Percentiles rank a stretch among this genome's conserved stretches.
phyloP scores from a whole-genome alignment of 2,888 invertebrate species.

The Amphiduros pacificus region DNA sequence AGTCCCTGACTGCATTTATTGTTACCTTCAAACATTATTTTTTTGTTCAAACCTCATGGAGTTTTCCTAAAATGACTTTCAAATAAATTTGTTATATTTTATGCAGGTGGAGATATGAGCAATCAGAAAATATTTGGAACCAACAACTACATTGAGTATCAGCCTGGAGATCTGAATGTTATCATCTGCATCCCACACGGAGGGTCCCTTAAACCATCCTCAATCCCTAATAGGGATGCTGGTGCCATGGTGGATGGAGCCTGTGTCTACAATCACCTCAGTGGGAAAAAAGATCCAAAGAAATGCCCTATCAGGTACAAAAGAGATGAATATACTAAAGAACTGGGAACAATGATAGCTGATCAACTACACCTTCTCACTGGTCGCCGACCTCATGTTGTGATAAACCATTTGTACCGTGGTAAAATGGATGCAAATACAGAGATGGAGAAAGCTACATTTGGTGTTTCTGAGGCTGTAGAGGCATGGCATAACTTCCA shows the following conservation, averaged over 20 bases:
- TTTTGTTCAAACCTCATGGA: too few species aligned
- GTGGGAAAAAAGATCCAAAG: background rate
- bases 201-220: conserved; percentile 14
- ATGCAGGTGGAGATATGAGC: too few species aligned
- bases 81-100: too few species aligned
- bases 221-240: conserved; percentile 21
- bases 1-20: too few species aligned
- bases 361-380: conserved; percentile 13
- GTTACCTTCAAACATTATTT: too few species aligned
- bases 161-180: conserved; percentile 21
- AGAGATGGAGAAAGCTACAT: conserved; percentile 24
- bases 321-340: conserved; percentile 16
- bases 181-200: conserved; percentile 28
- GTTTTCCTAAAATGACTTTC: too few species aligned
- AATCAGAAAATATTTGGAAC: too few species aligned
- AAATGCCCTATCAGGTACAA: conserved; percentile 7
- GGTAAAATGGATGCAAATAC: conserved; percentile 28
- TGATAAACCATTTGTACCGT: conserved; percentile 24
- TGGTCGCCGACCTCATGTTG: conserved; percentile 22
- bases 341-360: conserved; percentile 10
- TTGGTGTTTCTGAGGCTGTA: conserved; percentile 19
- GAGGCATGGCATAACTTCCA: conserved; percentile 31
- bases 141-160: conserved; percentile 20
- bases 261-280: conserved; percentile 9
- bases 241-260: conserved; percentile 6